Evolutionary conservation across 2,888 invertebrate species (phyloP).

Genomic region (Ellobium chinense): DNA sequence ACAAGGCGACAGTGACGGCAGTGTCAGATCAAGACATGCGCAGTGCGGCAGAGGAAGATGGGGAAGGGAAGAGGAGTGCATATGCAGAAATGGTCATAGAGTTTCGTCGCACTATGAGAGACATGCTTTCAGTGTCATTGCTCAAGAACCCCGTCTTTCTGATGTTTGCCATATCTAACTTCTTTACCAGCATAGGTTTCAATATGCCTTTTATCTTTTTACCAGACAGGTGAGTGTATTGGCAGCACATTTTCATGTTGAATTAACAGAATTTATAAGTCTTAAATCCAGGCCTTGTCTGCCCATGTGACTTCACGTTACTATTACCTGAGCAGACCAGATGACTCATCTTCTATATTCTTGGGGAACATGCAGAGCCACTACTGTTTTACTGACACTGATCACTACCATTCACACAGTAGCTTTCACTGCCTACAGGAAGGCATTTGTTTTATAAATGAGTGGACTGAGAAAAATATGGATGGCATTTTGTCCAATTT

Average conservation of each 20-base stretch:
- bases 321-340: too few relatives aligned
- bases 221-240: constrained; percentile 80
- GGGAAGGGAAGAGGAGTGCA: not conserved
- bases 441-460: too few relatives aligned
- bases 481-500: too few relatives aligned
- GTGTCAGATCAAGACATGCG: constrained; percentile 55
- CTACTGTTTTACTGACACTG: too few relatives aligned
- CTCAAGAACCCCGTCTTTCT: constrained; percentile 57
- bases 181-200: constrained; percentile 79
- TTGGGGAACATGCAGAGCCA: too few relatives aligned
- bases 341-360: too few relatives aligned
- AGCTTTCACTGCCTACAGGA: too few relatives aligned
- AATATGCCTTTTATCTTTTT: constrained; percentile 96
- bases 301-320: too few relatives aligned
- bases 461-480: too few relatives aligned
- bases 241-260: not conserved
- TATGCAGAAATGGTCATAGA: constrained; percentile 54
- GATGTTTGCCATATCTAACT: constrained; percentile 55
- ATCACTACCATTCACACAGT: too few relatives aligned
- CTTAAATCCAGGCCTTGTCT: too few relatives aligned
- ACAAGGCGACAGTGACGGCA: constrained; percentile 75
- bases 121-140: constrained; percentile 86
- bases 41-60: not conserved
- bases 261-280: too few relatives aligned
- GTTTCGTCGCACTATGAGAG: constrained; percentile 63